A percentile compares a stretch with the other conserved stretches of the same genome.
Conservation (phyloP, 2,888 invertebrate species). For the Andrena hattorfiana region DNA sequence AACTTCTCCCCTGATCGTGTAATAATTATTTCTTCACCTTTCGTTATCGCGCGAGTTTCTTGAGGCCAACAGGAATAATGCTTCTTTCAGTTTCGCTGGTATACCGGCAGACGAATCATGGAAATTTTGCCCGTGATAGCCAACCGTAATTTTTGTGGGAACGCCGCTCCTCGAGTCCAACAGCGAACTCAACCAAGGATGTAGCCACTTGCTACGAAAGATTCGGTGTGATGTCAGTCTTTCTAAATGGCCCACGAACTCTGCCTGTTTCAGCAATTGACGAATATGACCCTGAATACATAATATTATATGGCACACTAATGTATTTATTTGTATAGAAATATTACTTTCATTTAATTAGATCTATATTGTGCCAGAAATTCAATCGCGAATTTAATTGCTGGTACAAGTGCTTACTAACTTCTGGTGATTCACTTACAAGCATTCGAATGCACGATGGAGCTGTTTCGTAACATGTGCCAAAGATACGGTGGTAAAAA, state of each 20-base stretch:
- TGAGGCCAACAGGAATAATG: constrained; percentile 65
- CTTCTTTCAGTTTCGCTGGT: constrained; percentile 60
- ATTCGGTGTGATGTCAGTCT: constrained; percentile 71
- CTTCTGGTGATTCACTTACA: not conserved
- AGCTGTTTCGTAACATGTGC: not conserved
- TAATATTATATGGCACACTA: not conserved
- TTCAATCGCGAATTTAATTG: too few species aligned
- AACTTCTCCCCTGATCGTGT: constrained; percentile 19
- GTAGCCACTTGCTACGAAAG: constrained; percentile 69
- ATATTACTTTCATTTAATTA: too few species aligned
- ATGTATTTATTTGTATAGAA: too few species aligned
- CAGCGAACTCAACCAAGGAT: constrained; percentile 55
- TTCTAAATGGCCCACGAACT: constrained; percentile 80
- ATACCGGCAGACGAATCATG: constrained; percentile 52
- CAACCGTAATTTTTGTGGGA: constrained; percentile 66
- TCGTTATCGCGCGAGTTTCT: constrained; percentile 35
- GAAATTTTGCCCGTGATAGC: constrained; percentile 57
- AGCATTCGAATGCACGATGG: not conserved
- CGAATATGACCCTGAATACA: constrained; percentile 74
- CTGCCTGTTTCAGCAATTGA: constrained; percentile 78
- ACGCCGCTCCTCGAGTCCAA: constrained; percentile 62
- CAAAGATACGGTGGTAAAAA: not conserved
- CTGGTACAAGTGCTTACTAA: not conserved
- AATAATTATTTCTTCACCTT: constrained; percentile 31
- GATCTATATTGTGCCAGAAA: too few species aligned